phyloP scores from a whole-genome alignment of 92 coral and sea anemone species.

The Paragorgia papillata region DNA sequence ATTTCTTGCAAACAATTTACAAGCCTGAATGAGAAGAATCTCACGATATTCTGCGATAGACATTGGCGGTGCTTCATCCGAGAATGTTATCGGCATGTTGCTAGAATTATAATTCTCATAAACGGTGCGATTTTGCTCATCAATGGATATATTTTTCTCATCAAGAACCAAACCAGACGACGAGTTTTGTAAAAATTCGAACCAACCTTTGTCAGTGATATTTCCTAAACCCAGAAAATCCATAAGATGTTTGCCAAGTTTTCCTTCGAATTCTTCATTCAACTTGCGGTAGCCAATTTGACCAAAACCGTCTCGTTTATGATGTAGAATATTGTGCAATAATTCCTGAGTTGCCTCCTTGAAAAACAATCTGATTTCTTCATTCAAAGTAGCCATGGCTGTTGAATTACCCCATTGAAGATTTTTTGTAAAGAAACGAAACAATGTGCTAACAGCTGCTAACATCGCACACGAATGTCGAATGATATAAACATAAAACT shows the following conservation, averaged over 20 bases:
- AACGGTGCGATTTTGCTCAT: background rate
- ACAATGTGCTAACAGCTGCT: background rate
- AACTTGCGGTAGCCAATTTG: background rate
- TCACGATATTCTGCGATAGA: constrained; percentile 36
- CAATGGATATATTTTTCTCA: background rate
- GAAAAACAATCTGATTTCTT: background rate
- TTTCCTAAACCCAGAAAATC: constrained; percentile 30
- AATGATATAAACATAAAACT: background rate
- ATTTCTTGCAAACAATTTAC: constrained; percentile 28
- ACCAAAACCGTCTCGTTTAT: background rate
- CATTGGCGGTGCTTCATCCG: background rate
- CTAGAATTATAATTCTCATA: background rate
- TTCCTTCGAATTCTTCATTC: constrained; percentile 2
- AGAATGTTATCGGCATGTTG: too few species aligned
- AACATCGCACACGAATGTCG: background rate
- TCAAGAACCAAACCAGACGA: constrained; percentile 1
- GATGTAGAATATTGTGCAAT: constrained; percentile 23
- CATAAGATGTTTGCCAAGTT: constrained; percentile 14
- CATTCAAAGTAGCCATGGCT: background rate
- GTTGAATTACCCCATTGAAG: too few species aligned
- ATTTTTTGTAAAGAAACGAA: too few species aligned
- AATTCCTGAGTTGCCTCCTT: constrained; percentile 22
- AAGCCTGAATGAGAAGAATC: constrained; percentile 31
- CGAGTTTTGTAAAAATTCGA: background rate
- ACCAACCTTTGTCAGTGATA: constrained; percentile 5